phyloP scores from a whole-genome alignment of 23 tunicate genomes.

The Ascidia mentula region DNA sequence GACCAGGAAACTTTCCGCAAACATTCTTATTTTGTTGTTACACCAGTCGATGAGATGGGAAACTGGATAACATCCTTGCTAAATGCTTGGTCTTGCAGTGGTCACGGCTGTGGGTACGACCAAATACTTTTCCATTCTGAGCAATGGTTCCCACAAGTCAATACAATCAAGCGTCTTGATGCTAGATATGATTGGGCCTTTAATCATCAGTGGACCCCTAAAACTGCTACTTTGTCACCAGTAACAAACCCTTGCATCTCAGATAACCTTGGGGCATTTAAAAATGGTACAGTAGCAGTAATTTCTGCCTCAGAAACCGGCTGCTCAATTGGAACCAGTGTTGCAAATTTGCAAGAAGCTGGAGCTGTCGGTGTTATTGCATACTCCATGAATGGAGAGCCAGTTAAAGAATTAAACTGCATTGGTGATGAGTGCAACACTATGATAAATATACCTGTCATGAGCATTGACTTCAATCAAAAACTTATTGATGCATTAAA shows the following conservation, averaged over 20 bases:
- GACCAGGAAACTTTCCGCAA: slow-evolving; percentile 24
- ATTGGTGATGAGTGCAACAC: slow-evolving; percentile 32
- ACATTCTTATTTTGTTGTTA: slow-evolving; percentile 32
- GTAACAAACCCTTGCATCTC: slow-evolving; percentile 3
- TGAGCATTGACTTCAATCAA: slow-evolving; percentile 30
- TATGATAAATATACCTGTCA: slow-evolving; percentile 37
- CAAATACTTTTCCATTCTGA: slow-evolving; percentile 21
- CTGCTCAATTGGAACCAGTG: slow-evolving; percentile 43
- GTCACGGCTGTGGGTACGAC: slow-evolving; percentile 59
- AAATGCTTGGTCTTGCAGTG: slow-evolving; percentile 53
- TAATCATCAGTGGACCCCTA: slow-evolving; percentile 34
- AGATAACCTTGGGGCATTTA: not conserved
- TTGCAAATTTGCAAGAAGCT: slow-evolving; percentile 22
- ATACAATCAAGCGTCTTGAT: slow-evolving; percentile 30
- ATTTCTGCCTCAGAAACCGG: slow-evolving; percentile 1
- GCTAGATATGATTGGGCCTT: slow-evolving; percentile 69
- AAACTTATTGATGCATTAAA: not conserved
- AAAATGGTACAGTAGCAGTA: slow-evolving; percentile 29
- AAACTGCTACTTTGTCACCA: not conserved
- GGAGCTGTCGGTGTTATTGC: slow-evolving; percentile 55
- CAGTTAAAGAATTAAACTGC: slow-evolving; percentile 47
- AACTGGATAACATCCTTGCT: slow-evolving; percentile 44
- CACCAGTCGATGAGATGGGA: slow-evolving; percentile 27
- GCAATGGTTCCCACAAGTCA: slow-evolving; percentile 5
- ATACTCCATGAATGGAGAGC: slow-evolving; percentile 35